Percentiles rank a stretch among this genome's conserved stretches.
Evolutionary conservation across 2,113 vertebrate species (phyloP).

Genomic region (Trochalopteron elliotii): DNA sequence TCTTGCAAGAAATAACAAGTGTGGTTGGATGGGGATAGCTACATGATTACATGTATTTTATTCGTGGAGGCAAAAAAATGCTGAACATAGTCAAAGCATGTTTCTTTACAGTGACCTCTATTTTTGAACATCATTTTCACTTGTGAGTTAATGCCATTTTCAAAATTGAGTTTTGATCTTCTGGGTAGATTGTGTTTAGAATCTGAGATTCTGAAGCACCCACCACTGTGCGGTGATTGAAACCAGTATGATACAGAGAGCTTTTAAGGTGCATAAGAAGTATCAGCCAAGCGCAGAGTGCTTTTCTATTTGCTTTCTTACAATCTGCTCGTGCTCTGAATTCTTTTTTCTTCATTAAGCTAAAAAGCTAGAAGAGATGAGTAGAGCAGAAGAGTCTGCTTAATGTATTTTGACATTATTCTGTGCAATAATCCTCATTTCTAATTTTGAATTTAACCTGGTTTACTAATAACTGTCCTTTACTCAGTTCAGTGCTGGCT

Average conservation of each 20-base stretch:
- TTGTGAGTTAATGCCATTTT: constrained; percentile 67
- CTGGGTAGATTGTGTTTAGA: constrained; percentile 62
- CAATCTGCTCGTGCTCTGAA: constrained; percentile 58
- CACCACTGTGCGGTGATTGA: constrained; percentile 58
- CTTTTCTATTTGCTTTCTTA: constrained; percentile 63
- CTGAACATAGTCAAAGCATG: constrained; percentile 33
- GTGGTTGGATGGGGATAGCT: not conserved
- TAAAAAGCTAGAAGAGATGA: constrained; percentile 16
- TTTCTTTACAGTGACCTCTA: constrained; percentile 40
- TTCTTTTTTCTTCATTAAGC: constrained; percentile 67
- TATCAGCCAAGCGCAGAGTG: constrained; percentile 54
- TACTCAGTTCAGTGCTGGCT: not conserved
- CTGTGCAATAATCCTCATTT: not conserved
- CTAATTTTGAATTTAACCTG: not conserved
- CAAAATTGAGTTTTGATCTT: constrained; percentile 70
- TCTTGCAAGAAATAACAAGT: constrained; percentile 15
- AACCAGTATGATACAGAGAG: constrained; percentile 63
- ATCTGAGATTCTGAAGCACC: constrained; percentile 60
- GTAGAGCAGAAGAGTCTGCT: not conserved
- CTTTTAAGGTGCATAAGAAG: constrained; percentile 59
- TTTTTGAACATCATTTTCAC: constrained; percentile 67
- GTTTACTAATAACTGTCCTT: not conserved
- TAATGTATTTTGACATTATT: constrained; percentile 22
- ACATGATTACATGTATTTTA: not conserved
- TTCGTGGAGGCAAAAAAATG: not conserved